These are phyloP conservation scores for Hemibagrus wyckioides DNA, from an alignment of 2,113 vertebrate genomes.

Conservation along the genomic window DNA sequence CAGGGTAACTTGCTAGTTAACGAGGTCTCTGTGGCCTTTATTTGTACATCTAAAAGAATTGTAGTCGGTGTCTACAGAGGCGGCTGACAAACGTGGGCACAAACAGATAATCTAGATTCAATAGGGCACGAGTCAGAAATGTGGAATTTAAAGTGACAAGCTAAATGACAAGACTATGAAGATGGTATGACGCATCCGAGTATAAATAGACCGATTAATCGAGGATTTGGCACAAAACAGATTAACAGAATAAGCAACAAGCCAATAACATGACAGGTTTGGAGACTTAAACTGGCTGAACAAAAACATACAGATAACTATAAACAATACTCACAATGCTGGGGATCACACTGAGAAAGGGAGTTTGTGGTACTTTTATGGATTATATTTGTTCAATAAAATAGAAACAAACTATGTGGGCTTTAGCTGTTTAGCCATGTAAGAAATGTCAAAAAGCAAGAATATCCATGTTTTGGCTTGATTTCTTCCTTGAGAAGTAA, in stretches of 20 bases:
- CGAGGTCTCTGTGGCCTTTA: not conserved
- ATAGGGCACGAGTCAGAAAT: not conserved
- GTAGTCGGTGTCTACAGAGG: not conserved
- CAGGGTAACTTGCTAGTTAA: not conserved
- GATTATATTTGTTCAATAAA: not conserved
- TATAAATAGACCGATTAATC: not conserved
- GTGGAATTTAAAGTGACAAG: too few species aligned
- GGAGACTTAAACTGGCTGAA: not conserved
- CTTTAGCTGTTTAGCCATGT: not conserved
- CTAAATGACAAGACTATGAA: too few species aligned
- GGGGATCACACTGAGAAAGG: not conserved
- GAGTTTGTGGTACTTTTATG: not conserved
- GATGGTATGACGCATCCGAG: not conserved
- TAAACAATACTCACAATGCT: not conserved
- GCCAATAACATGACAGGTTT: not conserved
- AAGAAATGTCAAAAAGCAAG: not conserved
- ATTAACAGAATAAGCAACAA: not conserved
- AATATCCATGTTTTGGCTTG: not conserved
- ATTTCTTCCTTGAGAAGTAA: not conserved
- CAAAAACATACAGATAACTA: not conserved
- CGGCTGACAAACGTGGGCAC: not conserved
- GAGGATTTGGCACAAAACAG: not conserved
- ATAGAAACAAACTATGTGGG: not conserved
- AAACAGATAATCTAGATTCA: not conserved
- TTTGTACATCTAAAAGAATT: not conserved